Evolutionary conservation across 2,888 invertebrate species (phyloP), one percentile per base, ranked within the genome.

Genomic region (Alloscopus bannaensis): DNA sequence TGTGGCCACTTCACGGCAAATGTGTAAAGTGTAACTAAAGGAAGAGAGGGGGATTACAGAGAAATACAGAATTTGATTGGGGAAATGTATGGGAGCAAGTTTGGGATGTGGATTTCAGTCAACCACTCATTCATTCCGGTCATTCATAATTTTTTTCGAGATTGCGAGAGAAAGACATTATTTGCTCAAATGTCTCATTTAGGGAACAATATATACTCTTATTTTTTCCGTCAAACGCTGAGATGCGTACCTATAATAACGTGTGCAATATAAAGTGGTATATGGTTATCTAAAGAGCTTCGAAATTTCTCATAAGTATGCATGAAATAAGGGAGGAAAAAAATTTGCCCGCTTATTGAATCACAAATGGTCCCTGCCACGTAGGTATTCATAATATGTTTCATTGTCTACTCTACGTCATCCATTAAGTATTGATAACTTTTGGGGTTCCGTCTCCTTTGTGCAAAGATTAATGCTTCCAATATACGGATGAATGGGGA

Each of bases 391-490:
- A 47, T 55, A 68, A 55, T 22, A 68, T 55, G 52, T 68, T 50
- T 40, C 55, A 55, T 36, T 6, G 36, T 6, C 6, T 6, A 36
- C 36, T 13, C 36, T 36, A 8, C 52, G n/a, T 52, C 4, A 20
- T 52, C 52, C 70, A 71, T 71, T 71, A 50, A 60, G 47, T 50
- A 71, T 71, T 71, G 60, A 57, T 70, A 70, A 26, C 57, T 60
- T 66, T 24, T 60, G 24, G 20, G 20, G 29, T n/a, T n/a, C n/a
- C n/a, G n/a, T 36, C 36, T 36, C 8, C 36, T 13, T n/a, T 45
- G 8, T 20, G 60, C 4, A 45, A 45, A 52, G 52, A 52, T 52
- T 52, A 52, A 52, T 52, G 24, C 16, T 22, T 6, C 6, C 47
- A 47, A 47, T 52, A 22, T 22, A 52, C 13, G 29, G n/a, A 52